Evolutionary conservation across 2,113 vertebrate species (phyloP).

Genomic region (Argyrosomus japonicus): DNA sequence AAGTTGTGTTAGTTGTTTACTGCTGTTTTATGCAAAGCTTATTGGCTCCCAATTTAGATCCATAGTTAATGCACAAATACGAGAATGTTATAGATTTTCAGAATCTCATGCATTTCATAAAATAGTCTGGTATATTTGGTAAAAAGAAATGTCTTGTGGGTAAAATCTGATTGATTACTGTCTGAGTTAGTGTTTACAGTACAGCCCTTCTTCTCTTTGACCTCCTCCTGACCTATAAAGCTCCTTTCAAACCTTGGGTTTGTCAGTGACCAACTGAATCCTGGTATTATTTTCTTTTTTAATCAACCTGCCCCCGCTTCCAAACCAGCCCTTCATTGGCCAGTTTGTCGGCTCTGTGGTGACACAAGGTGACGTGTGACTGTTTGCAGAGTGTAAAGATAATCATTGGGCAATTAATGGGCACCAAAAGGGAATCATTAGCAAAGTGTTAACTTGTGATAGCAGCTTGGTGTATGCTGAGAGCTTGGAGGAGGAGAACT

Average conservation of each 20-base stretch:
- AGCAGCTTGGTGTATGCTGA: conserved; percentile 36
- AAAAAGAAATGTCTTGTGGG: not conserved
- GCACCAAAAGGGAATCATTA: conserved; percentile 84
- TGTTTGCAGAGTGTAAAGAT: conserved; percentile 77
- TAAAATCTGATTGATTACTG: not conserved
- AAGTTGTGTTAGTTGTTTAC: not conserved
- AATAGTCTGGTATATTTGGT: no score
- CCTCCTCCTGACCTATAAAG: not conserved
- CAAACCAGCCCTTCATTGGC: conserved; percentile 14
- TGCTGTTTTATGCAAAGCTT: no score
- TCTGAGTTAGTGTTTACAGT: not conserved
- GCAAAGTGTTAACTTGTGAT: conserved; percentile 64
- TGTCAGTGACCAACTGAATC: not conserved
- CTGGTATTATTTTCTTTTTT: not conserved
- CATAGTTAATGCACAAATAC: not conserved
- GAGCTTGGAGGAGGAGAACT: conserved; percentile 18
- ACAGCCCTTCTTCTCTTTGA: not conserved
- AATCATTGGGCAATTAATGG: conserved; percentile 78
- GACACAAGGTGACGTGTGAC: conserved; percentile 82
- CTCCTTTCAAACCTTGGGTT: not conserved
- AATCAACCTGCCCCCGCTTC: not conserved
- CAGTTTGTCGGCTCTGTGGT: conserved; percentile 35
- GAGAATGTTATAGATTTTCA: not conserved
- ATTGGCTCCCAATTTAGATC: no score
- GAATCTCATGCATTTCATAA: no score